Conservation (phyloP, 2,113 vertebrate genomes). For the Solenodon paradoxus region DNA sequence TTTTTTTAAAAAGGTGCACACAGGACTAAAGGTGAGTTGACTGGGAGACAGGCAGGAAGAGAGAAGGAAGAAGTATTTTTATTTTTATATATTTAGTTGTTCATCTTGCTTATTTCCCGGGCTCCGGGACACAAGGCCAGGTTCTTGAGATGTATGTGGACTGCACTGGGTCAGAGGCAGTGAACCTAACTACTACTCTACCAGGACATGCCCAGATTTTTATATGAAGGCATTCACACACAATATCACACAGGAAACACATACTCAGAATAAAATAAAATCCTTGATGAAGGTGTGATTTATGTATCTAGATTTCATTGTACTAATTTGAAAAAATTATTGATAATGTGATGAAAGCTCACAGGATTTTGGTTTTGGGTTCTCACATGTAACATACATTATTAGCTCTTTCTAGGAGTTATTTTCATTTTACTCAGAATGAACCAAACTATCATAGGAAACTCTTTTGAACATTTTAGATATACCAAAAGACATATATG, state of each 20-base stretch:
- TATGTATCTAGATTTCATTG: neutral
- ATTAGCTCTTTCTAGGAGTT: neutral
- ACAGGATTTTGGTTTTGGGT: neutral
- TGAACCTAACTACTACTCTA: no score
- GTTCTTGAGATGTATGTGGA: no score
- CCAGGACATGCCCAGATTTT: no score
- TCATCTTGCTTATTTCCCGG: no score
- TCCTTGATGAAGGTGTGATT: neutral
- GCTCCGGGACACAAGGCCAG: no score
- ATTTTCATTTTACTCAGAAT: neutral
- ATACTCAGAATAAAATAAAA: neutral
- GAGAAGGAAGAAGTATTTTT: no score
- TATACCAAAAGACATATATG: neutral
- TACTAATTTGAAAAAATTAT: neutral
- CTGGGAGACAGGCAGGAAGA: no score
- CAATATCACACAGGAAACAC: neutral
- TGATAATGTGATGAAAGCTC: neutral
- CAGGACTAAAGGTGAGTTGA: no score
- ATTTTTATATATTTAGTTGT: no score
- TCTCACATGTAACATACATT: neutral
- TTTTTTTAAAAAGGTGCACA: no score
- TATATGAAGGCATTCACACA: neutral
- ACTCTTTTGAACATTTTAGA: neutral
- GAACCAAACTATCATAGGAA: neutral
- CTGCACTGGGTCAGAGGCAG: no score